These are phyloP conservation scores for Rhopalosiphum nymphaeae DNA, from an alignment of 2,888 invertebrate genomes.

Conservation along the genomic window DNA sequence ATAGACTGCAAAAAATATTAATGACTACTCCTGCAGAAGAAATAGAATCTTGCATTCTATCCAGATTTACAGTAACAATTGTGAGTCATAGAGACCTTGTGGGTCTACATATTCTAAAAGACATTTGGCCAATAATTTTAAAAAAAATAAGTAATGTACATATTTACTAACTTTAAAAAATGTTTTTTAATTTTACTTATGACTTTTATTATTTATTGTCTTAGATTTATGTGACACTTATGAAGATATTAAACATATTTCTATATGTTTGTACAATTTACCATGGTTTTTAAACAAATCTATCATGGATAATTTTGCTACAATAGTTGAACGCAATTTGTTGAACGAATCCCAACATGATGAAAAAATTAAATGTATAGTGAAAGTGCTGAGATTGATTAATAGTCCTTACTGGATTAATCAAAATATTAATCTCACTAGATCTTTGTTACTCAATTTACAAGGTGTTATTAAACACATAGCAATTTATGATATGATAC, in stretches of 20 bases:
- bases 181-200: not conserved
- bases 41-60: constrained; percentile 38
- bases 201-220: not conserved
- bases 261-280: constrained; percentile 59
- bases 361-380: constrained; percentile 56
- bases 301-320: constrained; percentile 23
- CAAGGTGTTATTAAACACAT: constrained; percentile 19
- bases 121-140: constrained; percentile 51
- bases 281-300: constrained; percentile 46
- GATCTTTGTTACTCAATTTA: constrained; percentile 51
- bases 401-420: constrained; percentile 51
- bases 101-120: constrained; percentile 30
- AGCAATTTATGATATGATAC: constrained; percentile 54
- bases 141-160: constrained; percentile 45
- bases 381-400: constrained; percentile 44
- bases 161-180: not conserved
- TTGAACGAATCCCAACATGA: not conserved
- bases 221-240: constrained; percentile 43
- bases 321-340: constrained; percentile 4
- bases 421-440: constrained; percentile 53
- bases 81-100: constrained; percentile 36
- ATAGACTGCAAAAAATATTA: constrained; percentile 31
- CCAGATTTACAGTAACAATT: constrained; percentile 52
- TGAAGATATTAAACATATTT: constrained; percentile 56
- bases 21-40: constrained; percentile 26